Evolutionary conservation across 2,888 invertebrate genomes (phyloP).

Genomic region (Imbricaverruca yamaguchii): DNA sequence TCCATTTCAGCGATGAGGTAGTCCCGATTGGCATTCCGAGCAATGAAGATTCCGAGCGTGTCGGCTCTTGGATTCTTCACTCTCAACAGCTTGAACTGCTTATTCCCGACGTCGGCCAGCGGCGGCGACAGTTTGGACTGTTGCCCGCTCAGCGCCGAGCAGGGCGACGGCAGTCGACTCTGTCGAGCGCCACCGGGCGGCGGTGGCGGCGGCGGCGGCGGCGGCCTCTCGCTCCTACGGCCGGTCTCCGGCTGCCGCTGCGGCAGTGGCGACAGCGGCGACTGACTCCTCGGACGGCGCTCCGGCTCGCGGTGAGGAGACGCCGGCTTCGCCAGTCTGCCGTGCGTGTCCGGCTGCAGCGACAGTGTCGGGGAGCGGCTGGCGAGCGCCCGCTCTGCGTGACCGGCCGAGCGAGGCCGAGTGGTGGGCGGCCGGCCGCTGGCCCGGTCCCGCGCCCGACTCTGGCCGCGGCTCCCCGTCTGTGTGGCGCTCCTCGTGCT

Average conservation of each 20-base stretch:
- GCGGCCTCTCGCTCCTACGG: neutral
- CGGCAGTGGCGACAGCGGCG: neutral
- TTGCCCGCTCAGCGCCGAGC: neutral
- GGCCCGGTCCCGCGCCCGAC: neutral
- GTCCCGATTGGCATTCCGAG: constrained; percentile 33
- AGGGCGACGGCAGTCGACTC: neutral
- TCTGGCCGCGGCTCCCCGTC: neutral
- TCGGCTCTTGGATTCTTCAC: constrained; percentile 52
- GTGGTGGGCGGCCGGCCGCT: neutral
- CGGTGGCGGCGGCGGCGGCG: neutral
- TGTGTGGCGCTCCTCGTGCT: no score
- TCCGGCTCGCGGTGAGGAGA: no score
- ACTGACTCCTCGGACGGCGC: no score
- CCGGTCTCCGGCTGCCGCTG: neutral
- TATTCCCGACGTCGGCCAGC: constrained; percentile 23
- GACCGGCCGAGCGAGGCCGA: neutral
- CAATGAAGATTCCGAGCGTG: constrained; percentile 30
- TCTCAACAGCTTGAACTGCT: constrained; percentile 46
- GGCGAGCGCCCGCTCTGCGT: neutral
- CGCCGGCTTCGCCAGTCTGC: neutral
- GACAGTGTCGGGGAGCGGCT: neutral
- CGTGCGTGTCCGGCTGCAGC: neutral
- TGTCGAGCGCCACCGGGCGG: neutral
- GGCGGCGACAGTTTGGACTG: neutral
- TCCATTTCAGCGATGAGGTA: constrained; percentile 51